phyloP scores from a whole-genome alignment of 2,888 invertebrate genomes.

The Rhagonycha fulva region DNA sequence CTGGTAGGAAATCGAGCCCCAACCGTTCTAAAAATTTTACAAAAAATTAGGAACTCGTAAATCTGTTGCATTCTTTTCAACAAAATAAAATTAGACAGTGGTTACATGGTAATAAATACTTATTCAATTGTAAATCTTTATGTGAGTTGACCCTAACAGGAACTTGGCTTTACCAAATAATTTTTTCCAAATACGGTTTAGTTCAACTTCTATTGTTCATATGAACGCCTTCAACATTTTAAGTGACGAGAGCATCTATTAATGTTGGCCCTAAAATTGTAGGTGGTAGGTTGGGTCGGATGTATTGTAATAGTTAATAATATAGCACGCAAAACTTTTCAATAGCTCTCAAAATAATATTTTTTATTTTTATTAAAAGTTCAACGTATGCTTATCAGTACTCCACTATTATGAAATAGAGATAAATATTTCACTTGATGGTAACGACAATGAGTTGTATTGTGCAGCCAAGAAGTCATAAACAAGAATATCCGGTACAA shows the following conservation, averaged over 20 bases:
- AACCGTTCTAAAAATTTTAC: too few species aligned
- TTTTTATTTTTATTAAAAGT: neutral
- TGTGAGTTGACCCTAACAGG: neutral
- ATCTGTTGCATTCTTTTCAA: neutral
- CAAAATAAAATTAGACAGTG: neutral
- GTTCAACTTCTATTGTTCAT: neutral
- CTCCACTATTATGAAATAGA: conserved; percentile 1
- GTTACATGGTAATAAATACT: neutral
- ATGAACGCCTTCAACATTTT: neutral
- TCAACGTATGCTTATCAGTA: neutral
- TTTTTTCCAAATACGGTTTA: neutral
- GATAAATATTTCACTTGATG: conserved; percentile 1
- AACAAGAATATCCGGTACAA: conserved; percentile 26
- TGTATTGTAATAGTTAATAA: neutral
- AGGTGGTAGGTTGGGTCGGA: neutral
- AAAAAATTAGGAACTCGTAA: neutral
- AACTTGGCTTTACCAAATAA: neutral
- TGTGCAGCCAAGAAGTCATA: conserved; percentile 5
- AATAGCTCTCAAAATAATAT: neutral
- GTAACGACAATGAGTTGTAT: conserved; percentile 1
- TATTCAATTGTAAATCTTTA: neutral
- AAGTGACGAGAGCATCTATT: neutral
- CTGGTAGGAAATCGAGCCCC: neutral
- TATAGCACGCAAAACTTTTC: neutral
- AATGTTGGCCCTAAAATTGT: neutral